Conservation (phyloP, 2,113 vertebrate genomes). For the Hystrix brachyura region DNA sequence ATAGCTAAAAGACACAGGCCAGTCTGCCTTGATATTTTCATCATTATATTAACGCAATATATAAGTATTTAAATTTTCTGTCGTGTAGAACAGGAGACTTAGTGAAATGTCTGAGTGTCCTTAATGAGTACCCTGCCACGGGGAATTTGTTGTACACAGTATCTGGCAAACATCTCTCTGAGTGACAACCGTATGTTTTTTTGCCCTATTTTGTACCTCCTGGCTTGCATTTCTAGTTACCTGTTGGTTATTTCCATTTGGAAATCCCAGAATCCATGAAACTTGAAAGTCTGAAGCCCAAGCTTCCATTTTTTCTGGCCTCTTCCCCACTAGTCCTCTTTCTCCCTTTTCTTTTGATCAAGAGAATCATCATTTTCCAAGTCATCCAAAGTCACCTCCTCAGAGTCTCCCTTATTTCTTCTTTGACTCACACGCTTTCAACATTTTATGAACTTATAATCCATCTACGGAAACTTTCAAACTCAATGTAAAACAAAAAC, state of each 20-base stretch:
- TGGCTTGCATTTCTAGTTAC: slow-evolving; percentile 4
- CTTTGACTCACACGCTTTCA: neutral
- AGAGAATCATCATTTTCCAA: slow-evolving; percentile 5
- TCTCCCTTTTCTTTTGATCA: neutral
- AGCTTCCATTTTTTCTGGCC: neutral
- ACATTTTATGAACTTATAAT: neutral
- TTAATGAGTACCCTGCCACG: slow-evolving; percentile 20
- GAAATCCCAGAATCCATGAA: neutral
- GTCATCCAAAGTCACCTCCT: neutral
- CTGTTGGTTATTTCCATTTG: neutral
- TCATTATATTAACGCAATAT: slow-evolving; percentile 32
- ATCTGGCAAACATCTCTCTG: neutral
- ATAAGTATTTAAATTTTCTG: slow-evolving; percentile 51
- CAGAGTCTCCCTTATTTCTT: neutral
- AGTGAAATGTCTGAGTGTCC: neutral
- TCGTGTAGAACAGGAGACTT: neutral
- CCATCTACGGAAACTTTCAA: neutral
- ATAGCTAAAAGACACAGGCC: neutral
- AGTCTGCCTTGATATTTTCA: slow-evolving; percentile 49
- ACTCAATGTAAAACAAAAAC: neutral
- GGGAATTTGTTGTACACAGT: neutral
- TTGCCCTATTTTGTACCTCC: neutral
- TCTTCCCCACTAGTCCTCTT: neutral
- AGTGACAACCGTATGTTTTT: neutral
- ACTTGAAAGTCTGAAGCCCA: neutral